Conservation (phyloP, 2,797 vertebrate species). For the Sternarchorhynchus goeldii region DNA sequence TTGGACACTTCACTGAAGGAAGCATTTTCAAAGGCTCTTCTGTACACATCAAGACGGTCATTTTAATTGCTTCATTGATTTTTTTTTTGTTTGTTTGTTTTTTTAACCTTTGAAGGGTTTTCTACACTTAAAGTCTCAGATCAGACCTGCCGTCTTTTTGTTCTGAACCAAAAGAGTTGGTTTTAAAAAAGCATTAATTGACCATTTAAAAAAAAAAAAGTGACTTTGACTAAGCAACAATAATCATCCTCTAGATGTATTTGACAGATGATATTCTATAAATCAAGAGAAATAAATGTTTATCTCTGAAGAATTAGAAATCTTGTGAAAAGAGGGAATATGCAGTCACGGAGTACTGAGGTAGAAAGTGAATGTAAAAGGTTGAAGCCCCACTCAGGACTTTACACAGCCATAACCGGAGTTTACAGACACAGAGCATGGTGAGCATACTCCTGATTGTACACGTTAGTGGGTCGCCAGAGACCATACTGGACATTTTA, state of each 20-base stretch:
- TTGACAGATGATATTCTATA: constrained; percentile 20
- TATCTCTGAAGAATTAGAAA: background rate
- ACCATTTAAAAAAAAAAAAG: background rate
- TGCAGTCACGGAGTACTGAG: constrained; percentile 17
- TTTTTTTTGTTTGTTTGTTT: too few relatives aligned
- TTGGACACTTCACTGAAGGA: constrained; percentile 20
- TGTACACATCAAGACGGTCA: constrained; percentile 22
- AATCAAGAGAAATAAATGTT: constrained; percentile 9
- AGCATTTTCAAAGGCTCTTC: constrained; percentile 7
- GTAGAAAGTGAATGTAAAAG: constrained; percentile 44
- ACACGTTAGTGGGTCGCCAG: background rate
- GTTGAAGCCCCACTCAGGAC: constrained; percentile 40
- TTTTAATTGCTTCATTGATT: constrained; percentile 7
- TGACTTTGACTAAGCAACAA: constrained; percentile 9
- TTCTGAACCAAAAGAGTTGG: constrained; percentile 22
- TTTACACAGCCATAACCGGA: constrained; percentile 16
- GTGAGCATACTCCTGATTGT: background rate
- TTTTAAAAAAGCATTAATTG: constrained; percentile 29
- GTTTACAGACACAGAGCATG: background rate
- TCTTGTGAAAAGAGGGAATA: background rate
- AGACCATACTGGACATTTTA: constrained; percentile 18
- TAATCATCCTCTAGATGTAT: background rate
- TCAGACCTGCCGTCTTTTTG: background rate
- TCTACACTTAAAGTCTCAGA: constrained; percentile 2
- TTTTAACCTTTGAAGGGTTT: constrained; percentile 6